A percentile compares a stretch with the other conserved stretches of the same genome.
Evolutionary conservation across 35 echinoderm and acorn worm genomes (phyloP).

Genomic region (Lytechinus variegatus): DNA sequence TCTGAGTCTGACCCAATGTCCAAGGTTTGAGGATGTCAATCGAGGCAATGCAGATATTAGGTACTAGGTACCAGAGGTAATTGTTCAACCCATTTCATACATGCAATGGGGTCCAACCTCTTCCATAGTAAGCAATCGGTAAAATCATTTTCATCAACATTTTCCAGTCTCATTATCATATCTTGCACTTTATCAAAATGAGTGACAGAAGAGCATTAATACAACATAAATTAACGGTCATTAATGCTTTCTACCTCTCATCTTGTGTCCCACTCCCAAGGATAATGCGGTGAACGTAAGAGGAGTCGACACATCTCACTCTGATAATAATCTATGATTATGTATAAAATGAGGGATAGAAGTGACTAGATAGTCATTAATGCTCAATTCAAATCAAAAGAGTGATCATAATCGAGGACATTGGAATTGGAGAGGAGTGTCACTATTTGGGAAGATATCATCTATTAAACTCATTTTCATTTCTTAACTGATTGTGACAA

Average conservation of each 20-base stretch:
- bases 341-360: neutral
- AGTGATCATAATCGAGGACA: neutral
- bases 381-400: neutral
- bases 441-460: neutral
- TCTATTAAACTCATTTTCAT: no score
- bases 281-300: neutral
- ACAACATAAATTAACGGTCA: neutral
- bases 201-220: neutral
- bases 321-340: neutral
- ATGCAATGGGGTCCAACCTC: no score
- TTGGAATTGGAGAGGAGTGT: neutral
- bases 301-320: neutral
- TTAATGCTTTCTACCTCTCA: neutral
- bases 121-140: no score
- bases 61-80: no score
- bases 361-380: neutral
- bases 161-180: neutral
- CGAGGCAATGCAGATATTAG: no score
- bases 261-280: neutral
- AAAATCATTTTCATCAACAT: neutral
- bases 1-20: no score
- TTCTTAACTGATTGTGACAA: no score
- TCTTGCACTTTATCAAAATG: neutral
- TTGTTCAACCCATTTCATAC: no score
- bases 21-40: no score